Base-by-base conservation (phyloP, 2,888 invertebrate genomes). In the Bibio marci region DNA sequence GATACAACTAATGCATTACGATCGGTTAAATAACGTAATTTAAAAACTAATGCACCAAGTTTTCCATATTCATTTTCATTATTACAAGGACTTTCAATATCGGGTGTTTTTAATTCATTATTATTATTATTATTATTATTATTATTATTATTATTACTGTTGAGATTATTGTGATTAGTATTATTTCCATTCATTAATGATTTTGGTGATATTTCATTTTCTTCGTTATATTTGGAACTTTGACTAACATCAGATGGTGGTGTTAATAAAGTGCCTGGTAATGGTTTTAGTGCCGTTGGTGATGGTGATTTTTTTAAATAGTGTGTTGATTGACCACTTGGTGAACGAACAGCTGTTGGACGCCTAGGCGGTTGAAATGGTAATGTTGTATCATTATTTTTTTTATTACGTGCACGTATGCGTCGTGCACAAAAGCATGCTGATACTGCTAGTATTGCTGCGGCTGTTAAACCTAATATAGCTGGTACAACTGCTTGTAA, bases 271-370 rank as follows among this genome's bases (percentile, higher is more conserved):
- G 30, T 30, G 10, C 48, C 49, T 43, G 31, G 65, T 52, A 14
- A 53, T 41, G 46, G 75, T 69, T 44, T 71, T 69, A 44, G 71
- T 47, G 73, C 67, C 5, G 87, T 86, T 1, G 90, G 88, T 44
- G 87, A 86, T 1, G 90, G 88, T n/a, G 82, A 86, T 63, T 91
- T 92, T 66, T 88, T 87, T 56, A 90, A 63, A 62, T 87, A 88
- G 58, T 87, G 86, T 19, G 71, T 66, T 22, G 77, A 76, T 45
- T 74, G 73, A 12, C 80, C 81, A 38, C 80, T 83, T 1, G 88
- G 88, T 44, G 85, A 87, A 47, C 85, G 80, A 39, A 90, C 87
- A 75, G 62, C 62, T 12, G 59, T 62, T 52, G 61, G 61, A 66
- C 59, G 58, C 38, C 59, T 50, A 22, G 62, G 57, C 44, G 62